Base-by-base conservation (phyloP, 2,888 invertebrate species). In the Pilophorus perplexus region DNA sequence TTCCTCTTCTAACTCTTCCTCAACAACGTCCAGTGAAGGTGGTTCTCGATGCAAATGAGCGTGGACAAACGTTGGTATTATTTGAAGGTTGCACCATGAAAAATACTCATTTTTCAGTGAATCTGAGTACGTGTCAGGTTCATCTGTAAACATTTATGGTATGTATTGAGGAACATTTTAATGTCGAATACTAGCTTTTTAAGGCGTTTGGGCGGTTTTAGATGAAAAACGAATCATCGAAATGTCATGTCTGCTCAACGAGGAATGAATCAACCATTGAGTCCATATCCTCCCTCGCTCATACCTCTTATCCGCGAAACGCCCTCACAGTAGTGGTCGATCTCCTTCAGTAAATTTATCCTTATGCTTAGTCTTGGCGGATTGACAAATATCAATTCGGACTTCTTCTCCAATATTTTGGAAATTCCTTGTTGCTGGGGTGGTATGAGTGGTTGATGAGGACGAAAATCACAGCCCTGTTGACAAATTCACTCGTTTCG, bases 401-500 rank as follows among this genome's bases (percentile, higher is more conserved):
- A 33, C 25, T 64, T 50, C 23, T 37, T 50, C 38, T 64, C 64
- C 1, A 64, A 16, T n/a, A 64, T 54, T 23, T 40, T 50, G 1
- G 40, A 14, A 5, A 64, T 64, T 10, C 33, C 52, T 23, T 50
- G 65, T 6, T 33, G 44, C 28, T 65, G 55, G 3, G 55, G 54
- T n/a, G 48, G 33, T 20, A 55, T 54, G 0, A 37, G 22, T 5
- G 65, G 65, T 40, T 55, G 69, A 40, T 70, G 70, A 27, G 66
- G 66, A n/a, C 68, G 66, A 48, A 69, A 66, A 28, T 69, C 67
- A 46, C 70, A 70, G 3, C 70, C 70, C 70, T 70, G 52, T 23
- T 50, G 46, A 48, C 10, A 20, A 50, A 27, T 46, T 16, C n/a
- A n/a, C n/a, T n/a, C n/a, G n/a, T n/a, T n/a, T n/a, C n/a, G n/a